Evolutionary conservation across 2,113 vertebrate species (phyloP).

Genomic region (Chloropsis cyanopogon): DNA sequence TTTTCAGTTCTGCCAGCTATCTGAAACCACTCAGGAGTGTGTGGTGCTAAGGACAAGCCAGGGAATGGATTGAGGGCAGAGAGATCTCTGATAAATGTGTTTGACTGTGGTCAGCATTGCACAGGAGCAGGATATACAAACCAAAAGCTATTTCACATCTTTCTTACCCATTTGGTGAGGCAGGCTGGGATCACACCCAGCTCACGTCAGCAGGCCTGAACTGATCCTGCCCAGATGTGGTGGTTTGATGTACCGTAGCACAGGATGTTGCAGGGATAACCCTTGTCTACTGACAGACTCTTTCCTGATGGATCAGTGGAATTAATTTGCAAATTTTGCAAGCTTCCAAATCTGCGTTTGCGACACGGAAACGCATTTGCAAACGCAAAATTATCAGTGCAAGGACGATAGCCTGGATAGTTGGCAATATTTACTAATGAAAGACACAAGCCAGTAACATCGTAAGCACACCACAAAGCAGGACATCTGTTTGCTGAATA

Average conservation of each 20-base stretch:
- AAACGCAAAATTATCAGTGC: neutral
- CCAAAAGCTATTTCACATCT: neutral
- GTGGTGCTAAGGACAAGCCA: neutral
- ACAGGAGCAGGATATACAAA: neutral
- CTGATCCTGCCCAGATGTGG: neutral
- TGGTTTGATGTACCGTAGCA: neutral
- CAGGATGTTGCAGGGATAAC: neutral
- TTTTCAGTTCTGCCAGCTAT: slow-evolving; percentile 15
- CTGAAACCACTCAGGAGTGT: slow-evolving; percentile 4
- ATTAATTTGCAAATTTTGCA: neutral
- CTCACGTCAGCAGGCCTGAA: neutral
- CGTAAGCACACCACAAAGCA: neutral
- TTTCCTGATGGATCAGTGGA: neutral
- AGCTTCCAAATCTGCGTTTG: neutral
- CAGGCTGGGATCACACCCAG: neutral
- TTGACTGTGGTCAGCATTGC: neutral
- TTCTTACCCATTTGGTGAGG: neutral
- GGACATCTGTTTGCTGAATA: slow-evolving; percentile 61
- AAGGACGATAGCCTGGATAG: neutral
- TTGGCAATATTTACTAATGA: neutral
- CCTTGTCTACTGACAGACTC: neutral
- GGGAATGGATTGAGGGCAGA: slow-evolving; percentile 10
- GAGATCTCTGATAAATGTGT: neutral
- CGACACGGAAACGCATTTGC: neutral
- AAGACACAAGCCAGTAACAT: slow-evolving; percentile 10